Conservation (phyloP, 2,888 invertebrate species). For the Amaurobius ferox region DNA sequence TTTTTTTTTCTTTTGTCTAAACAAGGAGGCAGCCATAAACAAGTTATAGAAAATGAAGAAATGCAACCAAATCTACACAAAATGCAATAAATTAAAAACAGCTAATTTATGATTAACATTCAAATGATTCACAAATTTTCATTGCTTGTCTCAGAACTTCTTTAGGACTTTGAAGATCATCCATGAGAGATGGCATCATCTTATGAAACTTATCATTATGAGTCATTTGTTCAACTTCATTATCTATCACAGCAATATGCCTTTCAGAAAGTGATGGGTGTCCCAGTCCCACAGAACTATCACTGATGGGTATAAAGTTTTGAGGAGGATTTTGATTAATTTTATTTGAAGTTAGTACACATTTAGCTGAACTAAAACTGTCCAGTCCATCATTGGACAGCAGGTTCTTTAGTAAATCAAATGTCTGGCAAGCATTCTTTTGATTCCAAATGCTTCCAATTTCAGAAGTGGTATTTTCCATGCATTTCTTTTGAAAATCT, state of each 20-base stretch:
- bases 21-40: no score
- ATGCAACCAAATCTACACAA: not conserved
- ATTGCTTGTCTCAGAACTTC: constrained; percentile 67
- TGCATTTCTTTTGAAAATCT: constrained; percentile 41
- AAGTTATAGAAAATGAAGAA: not conserved
- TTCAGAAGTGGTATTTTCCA: constrained; percentile 53
- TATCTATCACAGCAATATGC: constrained; percentile 60
- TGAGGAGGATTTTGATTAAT: constrained; percentile 26
- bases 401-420: constrained; percentile 59
- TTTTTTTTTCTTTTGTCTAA: no score
- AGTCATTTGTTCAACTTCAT: constrained; percentile 35
- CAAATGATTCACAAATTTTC: constrained; percentile 62
- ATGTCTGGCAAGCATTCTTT: constrained; percentile 46
- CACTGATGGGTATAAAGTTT: constrained; percentile 29
- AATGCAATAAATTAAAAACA: not conserved
- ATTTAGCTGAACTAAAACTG: constrained; percentile 60
- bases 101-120: not conserved
- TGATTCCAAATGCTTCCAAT: constrained; percentile 62
- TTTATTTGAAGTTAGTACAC: constrained; percentile 37
- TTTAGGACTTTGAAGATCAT: constrained; percentile 67
- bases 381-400: constrained; percentile 62
- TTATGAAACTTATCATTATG: constrained; percentile 47
- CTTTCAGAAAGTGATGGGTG: constrained; percentile 1
- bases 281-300: constrained; percentile 1
- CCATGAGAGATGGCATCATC: constrained; percentile 59